Evolutionary conservation across 2,888 invertebrate genomes (phyloP), one percentile per base, ranked within the genome.

Genomic region (Euphydryas editha): DNA sequence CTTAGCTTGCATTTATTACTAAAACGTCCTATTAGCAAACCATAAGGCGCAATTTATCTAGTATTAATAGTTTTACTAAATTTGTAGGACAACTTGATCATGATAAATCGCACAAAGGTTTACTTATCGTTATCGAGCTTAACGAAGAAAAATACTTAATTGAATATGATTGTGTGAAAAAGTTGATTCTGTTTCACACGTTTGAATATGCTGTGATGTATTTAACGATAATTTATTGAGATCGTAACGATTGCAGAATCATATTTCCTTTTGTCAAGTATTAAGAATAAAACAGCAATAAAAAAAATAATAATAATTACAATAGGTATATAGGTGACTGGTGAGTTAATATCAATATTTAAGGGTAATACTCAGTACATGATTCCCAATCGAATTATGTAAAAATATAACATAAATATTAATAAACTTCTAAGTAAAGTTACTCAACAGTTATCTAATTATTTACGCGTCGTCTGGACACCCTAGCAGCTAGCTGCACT

Each of bases 31-130:
- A 70, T 67, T 62, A 15, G 65, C 11, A 46, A 6, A 20, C 2
- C 15, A 39, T 65, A 69, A 60, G 62, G 61, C 51, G 37, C 36
- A 68, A 64, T 61, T 65, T 71, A 15, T 61, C n/a, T 58, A 30
- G 20, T 61, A 18, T 61, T 60, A 49, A n/a, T 42, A 7, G n/a
- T 49, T 56, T 59, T 10, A 1, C 30, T 24, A 66, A 54, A 13
- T 56, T 59, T 62, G 67, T 17, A n/a, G 56, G 17, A 64, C 72
- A 69, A 21, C 7, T 6, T 24, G 81, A 82, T 84, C 80, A 77
- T 76, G 82, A 84, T 85, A 85, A 78, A 79, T 77, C 78, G 76
- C 79, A 85, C 84, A 85, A 82, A 80, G 79, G 81, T 77, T 77
- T 75, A 76, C 73, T 81, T 82, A 82, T 83, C 78, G 77, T 15